Conservation (phyloP, 2,888 invertebrate genomes). For the Polia nebulosa region DNA sequence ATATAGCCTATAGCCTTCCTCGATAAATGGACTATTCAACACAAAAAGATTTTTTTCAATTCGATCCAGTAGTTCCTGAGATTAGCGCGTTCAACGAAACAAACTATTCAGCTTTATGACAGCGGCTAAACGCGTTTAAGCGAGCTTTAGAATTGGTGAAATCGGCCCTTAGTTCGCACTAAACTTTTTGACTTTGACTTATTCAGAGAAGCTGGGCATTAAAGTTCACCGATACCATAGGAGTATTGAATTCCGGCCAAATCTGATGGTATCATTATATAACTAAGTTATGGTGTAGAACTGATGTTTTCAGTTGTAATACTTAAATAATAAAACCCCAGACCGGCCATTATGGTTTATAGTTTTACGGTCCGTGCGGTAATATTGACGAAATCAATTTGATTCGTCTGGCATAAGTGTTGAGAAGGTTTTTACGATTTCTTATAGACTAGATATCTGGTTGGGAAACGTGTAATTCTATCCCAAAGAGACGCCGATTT, state of each 20-base stretch:
- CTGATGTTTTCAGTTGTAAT: conserved; percentile 37
- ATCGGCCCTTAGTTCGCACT: no score
- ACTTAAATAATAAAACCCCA: conserved; percentile 40
- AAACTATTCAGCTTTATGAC: no score
- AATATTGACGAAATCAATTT: conserved; percentile 57
- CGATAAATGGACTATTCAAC: no score
- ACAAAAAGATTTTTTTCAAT: no score
- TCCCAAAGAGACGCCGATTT: not conserved
- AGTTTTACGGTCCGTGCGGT: conserved; percentile 43
- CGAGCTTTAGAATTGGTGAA: no score
- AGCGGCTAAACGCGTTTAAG: no score
- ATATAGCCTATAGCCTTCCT: no score
- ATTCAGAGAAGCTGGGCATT: not conserved
- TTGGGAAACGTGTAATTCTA: not conserved
- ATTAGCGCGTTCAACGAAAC: no score
- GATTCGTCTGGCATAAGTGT: conserved; percentile 45
- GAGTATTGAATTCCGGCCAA: not conserved
- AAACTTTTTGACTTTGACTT: conserved; percentile 14
- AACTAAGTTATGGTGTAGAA: conserved; percentile 9
- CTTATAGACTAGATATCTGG: not conserved
- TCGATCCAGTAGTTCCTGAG: no score
- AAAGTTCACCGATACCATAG: not conserved
- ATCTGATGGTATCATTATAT: not conserved
- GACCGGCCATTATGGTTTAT: conserved; percentile 46
- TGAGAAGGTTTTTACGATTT: conserved; percentile 19